Evolutionary conservation across 2,113 vertebrate genomes (phyloP), one percentile per base, ranked within the genome.

Genomic region (Prionailurus bengalensis): DNA sequence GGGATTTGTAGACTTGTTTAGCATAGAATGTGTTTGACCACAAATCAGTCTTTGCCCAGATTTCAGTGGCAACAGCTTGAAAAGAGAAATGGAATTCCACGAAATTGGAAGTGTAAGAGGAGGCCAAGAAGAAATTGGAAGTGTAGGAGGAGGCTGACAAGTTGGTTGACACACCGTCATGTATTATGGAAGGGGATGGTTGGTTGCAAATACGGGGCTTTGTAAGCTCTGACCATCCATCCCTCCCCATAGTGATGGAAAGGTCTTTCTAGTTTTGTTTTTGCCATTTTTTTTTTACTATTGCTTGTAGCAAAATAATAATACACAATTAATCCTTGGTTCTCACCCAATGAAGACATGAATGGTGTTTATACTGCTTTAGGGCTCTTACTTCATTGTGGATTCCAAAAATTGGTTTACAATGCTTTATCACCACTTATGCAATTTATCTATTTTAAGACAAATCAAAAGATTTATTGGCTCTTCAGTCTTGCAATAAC

Each of bases 391-490:
- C 48, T 80, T 84, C 86, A 94, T 89, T 92, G 27, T 87, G 21
- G 63, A 79, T 96, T 92, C 70, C 42, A 45, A 78, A 95, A 92
- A 93, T 66, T 58, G 80, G 65, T 70, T 91, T 91, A 82, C 5
- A 63, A 1, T 76, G 66, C 68, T 93, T 88, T 89, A 86, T 74
- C 31, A 70, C 45, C 23, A 70, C 51, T 90, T 94, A 89, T 27
- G 89, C 25, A 33, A 42, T 89, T 96, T 92, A 80, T 92, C 66
- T 97, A 23, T 82, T 80, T 91, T 96, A 95, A 94, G n/a, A 92
- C 42, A 27, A 91, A 66, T 82, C 71, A 79, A 48, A 95, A 93
- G 53, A 66, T 66, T 89, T 88, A 89, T 93, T 76, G 33, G 27
- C 42, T 76, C 27, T 68, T 84, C 63, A 92, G 23, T 94, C 53